Base-by-base conservation (phyloP, 2,888 invertebrate species). In the Drosophila aldrichi region DNA sequence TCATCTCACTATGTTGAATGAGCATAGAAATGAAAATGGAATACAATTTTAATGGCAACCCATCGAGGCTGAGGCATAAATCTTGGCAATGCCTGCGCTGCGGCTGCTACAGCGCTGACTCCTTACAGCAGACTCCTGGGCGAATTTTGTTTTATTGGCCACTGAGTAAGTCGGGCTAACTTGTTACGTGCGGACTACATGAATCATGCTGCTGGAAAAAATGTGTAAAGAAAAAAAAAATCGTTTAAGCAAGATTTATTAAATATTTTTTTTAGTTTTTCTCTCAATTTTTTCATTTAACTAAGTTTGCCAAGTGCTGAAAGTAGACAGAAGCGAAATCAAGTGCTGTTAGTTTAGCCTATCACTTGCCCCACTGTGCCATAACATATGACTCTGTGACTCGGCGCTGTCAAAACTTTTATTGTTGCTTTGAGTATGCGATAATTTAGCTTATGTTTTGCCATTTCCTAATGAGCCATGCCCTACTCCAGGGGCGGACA, bases 11-110 rank as follows among this genome's bases (percentile, higher is more conserved):
- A 2, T 10, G 0, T 3, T 32, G 9, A 2, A 32, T 32, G 32
- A 32, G 32, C 2, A 10, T 32, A 43, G 6, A 20, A 6, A 12
- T 2, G 29, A 54, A 40, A 69, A 61, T 71, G 56, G 70, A 74
- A 81, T 66, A 77, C 74, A 81, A 67, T 76, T 83, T 86, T 70
- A 83, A 74, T 71, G 76, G 54, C 51, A 36, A 20, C 48, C 22
- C 54, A 44, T 46, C 52, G 59, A 29, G 63, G 51, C 60, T 52
- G 25, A 48, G 40, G 67, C 65, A 80, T 80, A 88, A 84, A 84
- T 87, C 82, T 77, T 59, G 32, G 46, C 36, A 48, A 75, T 75
- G 44, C 71, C 63, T 63, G 36, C 44, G 44, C 25, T 54, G 52
- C 36, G 32, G n/a, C 60, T 34, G 55, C 63, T 58, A 25, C 57